Base-by-base conservation (phyloP, 2,113 vertebrate species). In the Gallinago jamesoni region DNA sequence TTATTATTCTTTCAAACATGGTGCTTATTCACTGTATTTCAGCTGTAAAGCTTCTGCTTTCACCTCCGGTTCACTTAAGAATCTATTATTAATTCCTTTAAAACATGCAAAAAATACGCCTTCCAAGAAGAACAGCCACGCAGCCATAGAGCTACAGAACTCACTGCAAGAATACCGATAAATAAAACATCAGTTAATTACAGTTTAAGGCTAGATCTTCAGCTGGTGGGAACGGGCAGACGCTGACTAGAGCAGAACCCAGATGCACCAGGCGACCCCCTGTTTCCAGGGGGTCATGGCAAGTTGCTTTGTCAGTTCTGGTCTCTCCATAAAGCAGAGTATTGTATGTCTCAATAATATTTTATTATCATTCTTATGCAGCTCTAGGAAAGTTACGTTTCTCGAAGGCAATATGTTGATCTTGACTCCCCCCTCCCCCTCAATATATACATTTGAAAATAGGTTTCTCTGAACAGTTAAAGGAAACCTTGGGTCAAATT, bases 61-160 rank as follows among this genome's bases (percentile, higher is more conserved):
- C 69, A 76, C 47, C 18, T 85, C 77, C 6, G 4, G 14, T 59
- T 93, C 52, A 74, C 28, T 85, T 82, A 89, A 93, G n/a, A 95
- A 87, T 85, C 70, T 56, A 77, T 90, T 73, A 89, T 84, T 50
- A 82, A 92, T 69, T 94, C 33, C 77, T 94, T 93, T 90, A 89
- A 92, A 96, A 72, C 80, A 95, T 89, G 89, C 92, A 95, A 92
- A 93, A 84, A 63, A 35, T 12, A 43, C 0, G 5, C 23, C 53
- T 96, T 91, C 85, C 73, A 89, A 90, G 76, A 91, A 91, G 59
- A 78, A 47, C 30, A 87, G 57, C 66, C 85, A 78, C n/a, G 62
- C 22, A 90, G 72, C 68, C 93, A 84, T 15, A 92, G 60, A 92
- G 52, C 73, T 69, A 57, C 20, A 78, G 84, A 96, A 66, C 18